These are phyloP conservation scores for Apostichopus parvimensis DNA, from an alignment of 35 echinoderm and acorn worm genomes.

Conservation along the genomic window DNA sequence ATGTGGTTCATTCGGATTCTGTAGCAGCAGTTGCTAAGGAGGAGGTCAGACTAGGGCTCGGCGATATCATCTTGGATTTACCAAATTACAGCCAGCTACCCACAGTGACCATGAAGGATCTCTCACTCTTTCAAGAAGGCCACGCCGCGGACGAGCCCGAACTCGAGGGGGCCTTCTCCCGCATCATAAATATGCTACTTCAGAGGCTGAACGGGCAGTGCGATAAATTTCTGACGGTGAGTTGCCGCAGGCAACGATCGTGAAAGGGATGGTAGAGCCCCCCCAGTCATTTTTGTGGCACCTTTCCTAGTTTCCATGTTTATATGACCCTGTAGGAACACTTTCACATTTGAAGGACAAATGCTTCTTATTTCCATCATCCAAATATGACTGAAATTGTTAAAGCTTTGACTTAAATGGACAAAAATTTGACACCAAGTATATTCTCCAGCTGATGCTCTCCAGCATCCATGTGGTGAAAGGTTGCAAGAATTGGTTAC, in stretches of 20 bases:
- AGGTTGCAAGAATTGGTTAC: no score
- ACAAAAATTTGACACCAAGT: no score
- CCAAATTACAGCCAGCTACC: constrained; percentile 73
- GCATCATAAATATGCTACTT: constrained; percentile 74
- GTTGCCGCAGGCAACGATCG: not conserved
- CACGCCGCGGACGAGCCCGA: constrained; percentile 28
- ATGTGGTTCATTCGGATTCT: constrained; percentile 74
- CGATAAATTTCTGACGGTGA: constrained; percentile 76
- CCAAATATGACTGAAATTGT: no score
- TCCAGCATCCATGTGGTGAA: no score
- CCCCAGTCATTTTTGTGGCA: no score
- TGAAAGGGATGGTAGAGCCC: no score
- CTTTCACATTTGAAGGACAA: no score
- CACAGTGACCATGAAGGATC: constrained; percentile 85
- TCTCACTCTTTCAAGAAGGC: constrained; percentile 67
- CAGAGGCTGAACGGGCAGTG: constrained; percentile 72
- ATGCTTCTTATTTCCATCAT: no score
- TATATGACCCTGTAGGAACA: no score
- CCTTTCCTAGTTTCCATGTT: no score
- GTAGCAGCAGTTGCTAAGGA: constrained; percentile 73
- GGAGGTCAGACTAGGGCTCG: constrained; percentile 59
- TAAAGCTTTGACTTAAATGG: no score
- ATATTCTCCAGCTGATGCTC: no score
- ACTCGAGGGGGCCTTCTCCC: constrained; percentile 75
- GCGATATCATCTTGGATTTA: constrained; percentile 72